Base-by-base conservation (phyloP, 2,888 invertebrate genomes). In the Adineta ricciae region DNA sequence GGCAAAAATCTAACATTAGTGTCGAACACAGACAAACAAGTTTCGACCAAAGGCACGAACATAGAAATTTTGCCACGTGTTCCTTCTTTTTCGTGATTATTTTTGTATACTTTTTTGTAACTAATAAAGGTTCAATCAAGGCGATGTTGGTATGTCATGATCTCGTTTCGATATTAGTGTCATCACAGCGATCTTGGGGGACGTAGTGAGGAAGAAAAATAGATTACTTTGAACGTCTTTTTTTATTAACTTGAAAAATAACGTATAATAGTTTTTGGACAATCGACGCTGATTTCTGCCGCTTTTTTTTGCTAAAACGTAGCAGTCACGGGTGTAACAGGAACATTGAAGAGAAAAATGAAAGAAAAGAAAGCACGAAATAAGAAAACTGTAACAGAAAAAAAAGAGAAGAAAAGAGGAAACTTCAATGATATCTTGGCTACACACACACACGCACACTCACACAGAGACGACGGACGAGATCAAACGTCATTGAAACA, bases 251-350 rank as follows among this genome's bases (percentile, higher is more conserved):
- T 64, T 64, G 64, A 64, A 64, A 64, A 64, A 64, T 64, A 64
- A 64, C 32, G 19, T 3, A 64, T 64, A 32, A 7, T 64, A 5
- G 64, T 64, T 64, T 64, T 46, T 64, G 32, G 64, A 64, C 19
- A 32, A 64, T 64, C 2, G 64, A 64, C 32, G 32, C 7, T 64
- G 64, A 64, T 32, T 64, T 64, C 2, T 11, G 2, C 32, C 32
- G 19, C 19, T 64, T 27, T 64, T 32, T 64, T 64, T 64, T 64
- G 64, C 64, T 64, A 27, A 27, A 64, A 64, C 64, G 64, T 32
- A 64, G 64, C 19, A 32, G 64, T 64, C 64, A 64, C 64, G 27
- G 64, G 64, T 64, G 64, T 64, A 64, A 64, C 64, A 64, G 64
- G 64, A 64, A 64, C 64, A 64, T 64, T 19, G 14, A 52, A 21